Percentiles rank a stretch among this genome's conserved stretches.
phyloP scores from a whole-genome alignment of 2,797 vertebrate species.

The Scarus forsteni region DNA sequence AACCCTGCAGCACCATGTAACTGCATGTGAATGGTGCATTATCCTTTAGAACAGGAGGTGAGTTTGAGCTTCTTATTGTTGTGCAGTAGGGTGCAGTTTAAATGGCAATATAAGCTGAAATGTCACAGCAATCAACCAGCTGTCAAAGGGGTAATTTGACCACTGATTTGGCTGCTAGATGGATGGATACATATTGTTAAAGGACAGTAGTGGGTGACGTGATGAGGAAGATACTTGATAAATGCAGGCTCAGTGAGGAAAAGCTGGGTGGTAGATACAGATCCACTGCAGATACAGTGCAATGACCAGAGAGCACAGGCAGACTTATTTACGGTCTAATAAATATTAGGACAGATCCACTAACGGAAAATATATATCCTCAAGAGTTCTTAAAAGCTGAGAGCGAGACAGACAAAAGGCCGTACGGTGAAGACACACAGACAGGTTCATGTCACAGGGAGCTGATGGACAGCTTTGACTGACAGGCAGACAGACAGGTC shows the following conservation, averaged over 20 bases:
- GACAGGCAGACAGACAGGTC: slow-evolving; percentile 81
- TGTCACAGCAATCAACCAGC: slow-evolving; percentile 66
- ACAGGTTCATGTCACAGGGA: slow-evolving; percentile 73
- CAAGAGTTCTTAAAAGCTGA: slow-evolving; percentile 14
- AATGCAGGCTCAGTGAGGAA: slow-evolving; percentile 34
- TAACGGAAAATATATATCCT: slow-evolving; percentile 17
- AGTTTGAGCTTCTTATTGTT: slow-evolving; percentile 35
- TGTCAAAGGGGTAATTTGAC: slow-evolving; percentile 55
- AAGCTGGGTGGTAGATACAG: slow-evolving; percentile 18
- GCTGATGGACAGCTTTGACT: slow-evolving; percentile 76
- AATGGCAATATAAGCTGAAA: slow-evolving; percentile 49
- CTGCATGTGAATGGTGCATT: slow-evolving; percentile 15
- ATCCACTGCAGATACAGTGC: slow-evolving; percentile 17
- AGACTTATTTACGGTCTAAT: slow-evolving; percentile 22
- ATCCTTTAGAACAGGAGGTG: slow-evolving; percentile 32
- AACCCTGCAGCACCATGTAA: slow-evolving; percentile 30
- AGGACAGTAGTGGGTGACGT: slow-evolving; percentile 25
- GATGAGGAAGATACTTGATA: slow-evolving; percentile 36
- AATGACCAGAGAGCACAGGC: slow-evolving; percentile 22
- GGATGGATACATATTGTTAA: slow-evolving; percentile 23
- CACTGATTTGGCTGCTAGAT: slow-evolving; percentile 40
- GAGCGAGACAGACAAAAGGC: slow-evolving; percentile 56
- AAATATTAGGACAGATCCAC: slow-evolving; percentile 43
- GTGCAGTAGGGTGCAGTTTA: slow-evolving; percentile 25
- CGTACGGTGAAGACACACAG: slow-evolving; percentile 59